Conservation (phyloP, 2,797 vertebrate species). For the Leontopithecus rosalia region DNA sequence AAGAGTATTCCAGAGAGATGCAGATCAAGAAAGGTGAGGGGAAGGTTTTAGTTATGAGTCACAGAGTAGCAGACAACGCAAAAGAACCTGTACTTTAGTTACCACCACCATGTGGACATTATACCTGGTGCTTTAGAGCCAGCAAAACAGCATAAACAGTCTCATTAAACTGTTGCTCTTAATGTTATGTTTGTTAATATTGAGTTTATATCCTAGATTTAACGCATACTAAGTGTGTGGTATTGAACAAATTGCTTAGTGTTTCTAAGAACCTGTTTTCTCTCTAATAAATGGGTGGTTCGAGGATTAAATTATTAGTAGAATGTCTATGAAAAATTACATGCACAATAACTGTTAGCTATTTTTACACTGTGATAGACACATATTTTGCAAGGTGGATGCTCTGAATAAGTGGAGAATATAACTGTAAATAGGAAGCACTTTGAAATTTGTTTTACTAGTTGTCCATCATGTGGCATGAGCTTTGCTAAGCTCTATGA, state of each 20-base stretch:
- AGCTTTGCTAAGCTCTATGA: not conserved
- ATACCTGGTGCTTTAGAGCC: not conserved
- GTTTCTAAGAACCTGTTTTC: not conserved
- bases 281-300: not conserved
- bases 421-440: not conserved
- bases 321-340: not conserved
- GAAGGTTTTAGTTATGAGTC: not conserved
- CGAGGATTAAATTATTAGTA: conserved; percentile 11
- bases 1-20: not conserved
- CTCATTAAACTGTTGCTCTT: not conserved
- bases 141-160: not conserved
- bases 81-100: not conserved
- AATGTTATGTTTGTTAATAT: not conserved
- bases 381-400: not conserved
- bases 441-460: not conserved
- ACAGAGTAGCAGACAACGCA: not conserved
- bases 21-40: not conserved
- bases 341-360: not conserved
- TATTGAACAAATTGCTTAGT: not conserved
- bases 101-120: not conserved
- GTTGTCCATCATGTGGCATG: not conserved
- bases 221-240: not conserved
- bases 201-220: not conserved
- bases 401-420: not conserved
- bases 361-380: not conserved